A percentile compares a stretch with the other conserved stretches of the same genome.
These are phyloP conservation scores for Meles meles DNA, from an alignment of 2,113 vertebrate species.

Conservation along the genomic window DNA sequence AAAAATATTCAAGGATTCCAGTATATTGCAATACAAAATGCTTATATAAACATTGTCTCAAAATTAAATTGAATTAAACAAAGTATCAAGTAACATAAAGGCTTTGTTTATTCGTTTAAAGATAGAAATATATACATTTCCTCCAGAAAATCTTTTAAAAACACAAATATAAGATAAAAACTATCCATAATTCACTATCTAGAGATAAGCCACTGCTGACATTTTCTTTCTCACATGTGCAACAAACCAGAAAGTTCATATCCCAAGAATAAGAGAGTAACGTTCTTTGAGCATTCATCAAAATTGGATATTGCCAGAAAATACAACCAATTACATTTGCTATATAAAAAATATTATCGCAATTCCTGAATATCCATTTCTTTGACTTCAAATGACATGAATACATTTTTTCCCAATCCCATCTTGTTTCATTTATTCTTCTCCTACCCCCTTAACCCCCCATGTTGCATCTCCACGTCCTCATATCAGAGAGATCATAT, in stretches of 20 bases:
- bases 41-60: neutral
- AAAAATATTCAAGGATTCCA: neutral
- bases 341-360: neutral
- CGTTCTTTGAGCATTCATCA: neutral
- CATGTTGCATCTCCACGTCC: no score
- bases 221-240: neutral
- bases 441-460: no score
- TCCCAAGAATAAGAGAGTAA: neutral
- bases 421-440: no score
- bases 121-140: neutral
- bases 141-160: neutral
- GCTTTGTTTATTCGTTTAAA: neutral
- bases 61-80: neutral
- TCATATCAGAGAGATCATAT: no score
- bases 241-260: neutral
- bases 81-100: neutral
- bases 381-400: neutral
- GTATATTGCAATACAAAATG: neutral
- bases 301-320: neutral
- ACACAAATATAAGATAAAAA: neutral
- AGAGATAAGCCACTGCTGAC: neutral
- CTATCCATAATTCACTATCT: neutral
- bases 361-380: neutral
- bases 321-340: neutral
- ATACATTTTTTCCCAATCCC: neutral